Evolutionary conservation across 2,113 vertebrate species (phyloP).

Genomic region (Sinosuthora webbiana): DNA sequence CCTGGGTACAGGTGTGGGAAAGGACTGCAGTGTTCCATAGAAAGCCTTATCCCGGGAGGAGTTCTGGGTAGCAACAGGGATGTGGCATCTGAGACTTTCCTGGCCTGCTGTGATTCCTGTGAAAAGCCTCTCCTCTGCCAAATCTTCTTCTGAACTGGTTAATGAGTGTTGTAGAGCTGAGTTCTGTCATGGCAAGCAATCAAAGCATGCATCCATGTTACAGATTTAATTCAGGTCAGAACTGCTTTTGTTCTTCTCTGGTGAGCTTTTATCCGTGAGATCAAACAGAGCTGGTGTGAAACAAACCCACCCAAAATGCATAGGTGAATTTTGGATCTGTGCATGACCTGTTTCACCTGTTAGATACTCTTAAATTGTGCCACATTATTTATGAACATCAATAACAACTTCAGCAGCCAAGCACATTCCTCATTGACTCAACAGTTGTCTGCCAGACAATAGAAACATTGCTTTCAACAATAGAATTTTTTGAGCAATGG

Average conservation of each 20-base stretch:
- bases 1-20: background rate
- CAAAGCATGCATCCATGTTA: background rate
- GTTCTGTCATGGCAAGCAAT: background rate
- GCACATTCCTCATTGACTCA: background rate
- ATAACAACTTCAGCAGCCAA: background rate
- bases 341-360: background rate
- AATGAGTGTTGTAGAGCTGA: background rate
- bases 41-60: background rate
- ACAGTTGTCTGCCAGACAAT: background rate
- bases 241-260: background rate
- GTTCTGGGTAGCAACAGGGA: background rate
- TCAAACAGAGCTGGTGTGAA: background rate
- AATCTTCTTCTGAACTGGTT: background rate
- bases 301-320: background rate
- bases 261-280: background rate
- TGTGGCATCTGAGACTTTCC: background rate
- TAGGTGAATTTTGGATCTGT: background rate
- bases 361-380: background rate
- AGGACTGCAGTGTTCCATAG: background rate
- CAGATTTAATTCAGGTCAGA: background rate
- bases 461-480: background rate
- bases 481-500: background rate
- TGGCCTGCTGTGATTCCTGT: background rate
- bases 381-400: background rate
- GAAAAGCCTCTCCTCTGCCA: background rate